Evolutionary conservation across 2,888 invertebrate species (phyloP).

Genomic region (Lapara coniferarum): DNA sequence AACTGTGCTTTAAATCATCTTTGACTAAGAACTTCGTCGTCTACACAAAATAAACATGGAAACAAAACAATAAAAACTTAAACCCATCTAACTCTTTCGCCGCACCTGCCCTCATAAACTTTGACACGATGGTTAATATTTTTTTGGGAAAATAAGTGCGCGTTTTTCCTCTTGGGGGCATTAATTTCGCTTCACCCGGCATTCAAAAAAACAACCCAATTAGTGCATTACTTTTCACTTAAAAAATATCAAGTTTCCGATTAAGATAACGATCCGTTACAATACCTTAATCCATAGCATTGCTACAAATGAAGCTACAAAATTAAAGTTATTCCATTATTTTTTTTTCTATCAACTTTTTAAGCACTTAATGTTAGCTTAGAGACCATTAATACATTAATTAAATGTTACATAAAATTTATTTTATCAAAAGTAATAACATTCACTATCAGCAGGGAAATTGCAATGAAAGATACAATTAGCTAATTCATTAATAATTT

Average conservation of each 20-base stretch:
- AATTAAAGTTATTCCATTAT: not conserved
- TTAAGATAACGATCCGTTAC: conserved; percentile 42
- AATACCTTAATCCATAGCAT: conserved; percentile 15
- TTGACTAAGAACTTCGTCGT: not conserved
- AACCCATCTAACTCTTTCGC: conserved; percentile 57
- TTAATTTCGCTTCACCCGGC: conserved; percentile 75
- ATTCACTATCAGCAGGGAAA: conserved; percentile 28
- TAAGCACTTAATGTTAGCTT: conserved; percentile 11
- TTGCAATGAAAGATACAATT: conserved; percentile 34
- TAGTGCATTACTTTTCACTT: conserved; percentile 72
- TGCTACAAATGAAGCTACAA: conserved; percentile 10
- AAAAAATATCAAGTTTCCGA: conserved; percentile 46
- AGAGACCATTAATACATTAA: conserved; percentile 21
- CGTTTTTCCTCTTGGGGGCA: conserved; percentile 72
- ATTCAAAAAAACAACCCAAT: conserved; percentile 72
- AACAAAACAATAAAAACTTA: conserved; percentile 42
- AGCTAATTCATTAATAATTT: conserved; percentile 36
- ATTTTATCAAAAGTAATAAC: conserved; percentile 22
- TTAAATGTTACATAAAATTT: conserved; percentile 25
- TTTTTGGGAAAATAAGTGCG: conserved; percentile 75
- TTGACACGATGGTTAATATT: conserved; percentile 68
- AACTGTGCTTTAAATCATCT: not conserved
- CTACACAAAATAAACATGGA: conserved; percentile 37
- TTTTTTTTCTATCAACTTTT: conserved; percentile 8
- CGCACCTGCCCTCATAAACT: conserved; percentile 75